A percentile compares a stretch with the other conserved stretches of the same genome.
phyloP scores from a whole-genome alignment of 2,888 invertebrate genomes.

The Drosophila leonis region DNA sequence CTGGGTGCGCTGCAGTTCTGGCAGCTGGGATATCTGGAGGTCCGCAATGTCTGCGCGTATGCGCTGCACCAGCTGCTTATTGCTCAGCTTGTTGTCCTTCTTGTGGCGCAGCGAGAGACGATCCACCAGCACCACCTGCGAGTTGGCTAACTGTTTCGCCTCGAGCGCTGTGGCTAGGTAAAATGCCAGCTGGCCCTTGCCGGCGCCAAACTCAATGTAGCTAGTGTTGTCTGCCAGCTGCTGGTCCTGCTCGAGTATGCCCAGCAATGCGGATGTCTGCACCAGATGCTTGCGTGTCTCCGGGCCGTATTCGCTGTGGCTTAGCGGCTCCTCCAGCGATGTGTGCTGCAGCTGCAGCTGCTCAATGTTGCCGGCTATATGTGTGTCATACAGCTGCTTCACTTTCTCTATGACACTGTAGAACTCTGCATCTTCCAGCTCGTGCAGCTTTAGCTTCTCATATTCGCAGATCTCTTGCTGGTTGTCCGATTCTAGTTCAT shows the following conservation, averaged over 20 bases:
- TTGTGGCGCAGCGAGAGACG: constrained; percentile 93
- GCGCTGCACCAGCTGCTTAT: constrained; percentile 87
- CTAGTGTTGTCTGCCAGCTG: constrained; percentile 89
- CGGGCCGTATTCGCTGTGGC: constrained; percentile 87
- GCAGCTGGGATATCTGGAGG: constrained; percentile 88
- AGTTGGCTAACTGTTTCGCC: constrained; percentile 80
- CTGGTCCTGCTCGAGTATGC: constrained; percentile 88
- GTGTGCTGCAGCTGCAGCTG: constrained; percentile 85
- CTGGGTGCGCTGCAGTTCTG: constrained; percentile 83
- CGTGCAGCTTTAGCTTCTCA: constrained; percentile 82
- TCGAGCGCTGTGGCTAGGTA: constrained; percentile 89
- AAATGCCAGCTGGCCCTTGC: constrained; percentile 94
- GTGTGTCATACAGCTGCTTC: constrained; percentile 83
- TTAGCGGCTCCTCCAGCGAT: constrained; percentile 86
- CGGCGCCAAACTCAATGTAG: constrained; percentile 95
- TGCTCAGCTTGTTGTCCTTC: constrained; percentile 89
- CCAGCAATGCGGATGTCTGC: constrained; percentile 92
- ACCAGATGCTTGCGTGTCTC: constrained; percentile 90
- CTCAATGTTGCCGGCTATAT: constrained; percentile 83
- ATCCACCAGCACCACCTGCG: constrained; percentile 91
- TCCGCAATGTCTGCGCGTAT: constrained; percentile 94
- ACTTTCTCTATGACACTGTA: constrained; percentile 85
- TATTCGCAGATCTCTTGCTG: constrained; percentile 19
- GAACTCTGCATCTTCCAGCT: constrained; percentile 84
- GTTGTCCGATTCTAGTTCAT: constrained; percentile 23